phyloP scores from a whole-genome alignment of 2,888 invertebrate species.

The Kuschelorhynchus macadamiae region DNA sequence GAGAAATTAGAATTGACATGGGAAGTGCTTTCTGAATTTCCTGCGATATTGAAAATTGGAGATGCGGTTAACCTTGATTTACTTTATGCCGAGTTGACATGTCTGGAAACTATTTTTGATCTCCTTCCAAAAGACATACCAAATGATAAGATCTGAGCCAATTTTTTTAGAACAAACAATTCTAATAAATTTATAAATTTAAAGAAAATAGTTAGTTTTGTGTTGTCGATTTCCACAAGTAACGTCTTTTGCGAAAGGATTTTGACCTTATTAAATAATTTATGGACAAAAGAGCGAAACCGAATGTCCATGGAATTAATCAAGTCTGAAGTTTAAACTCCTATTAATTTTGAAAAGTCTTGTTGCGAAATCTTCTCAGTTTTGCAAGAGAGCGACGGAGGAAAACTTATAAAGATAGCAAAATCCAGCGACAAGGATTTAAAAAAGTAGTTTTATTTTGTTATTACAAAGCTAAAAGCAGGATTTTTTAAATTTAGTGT shows the following conservation, averaged over 20 bases:
- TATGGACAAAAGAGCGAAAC: slow-evolving; percentile 9
- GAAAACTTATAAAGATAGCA: neutral
- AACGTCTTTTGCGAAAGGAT: slow-evolving; percentile 24
- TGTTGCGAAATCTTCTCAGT: slow-evolving; percentile 3
- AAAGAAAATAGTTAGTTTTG: slow-evolving; percentile 14
- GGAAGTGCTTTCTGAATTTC: slow-evolving; percentile 6
- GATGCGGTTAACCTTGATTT: neutral
- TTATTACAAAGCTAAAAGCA: too few relatives aligned
- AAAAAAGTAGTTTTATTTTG: too few relatives aligned
- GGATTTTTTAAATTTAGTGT: too few relatives aligned
- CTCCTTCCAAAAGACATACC: slow-evolving; percentile 11
- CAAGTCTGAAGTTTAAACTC: slow-evolving; percentile 3
- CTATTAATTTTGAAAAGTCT: neutral
- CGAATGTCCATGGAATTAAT: slow-evolving; percentile 3
- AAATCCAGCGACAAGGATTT: neutral
- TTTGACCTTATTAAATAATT: neutral
- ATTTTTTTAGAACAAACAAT: slow-evolving; percentile 7
- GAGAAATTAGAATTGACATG: slow-evolving; percentile 1
- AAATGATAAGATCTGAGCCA: slow-evolving; percentile 15
- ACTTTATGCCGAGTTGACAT: slow-evolving; percentile 2
- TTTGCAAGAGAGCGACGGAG: neutral
- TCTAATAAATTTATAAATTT: slow-evolving; percentile 3
- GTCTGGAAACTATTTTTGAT: slow-evolving; percentile 3
- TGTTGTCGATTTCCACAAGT: slow-evolving; percentile 4
- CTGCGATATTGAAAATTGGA: slow-evolving; percentile 10